Evolutionary conservation across 2,113 vertebrate genomes (phyloP).

Genomic region (Channa maculata): DNA sequence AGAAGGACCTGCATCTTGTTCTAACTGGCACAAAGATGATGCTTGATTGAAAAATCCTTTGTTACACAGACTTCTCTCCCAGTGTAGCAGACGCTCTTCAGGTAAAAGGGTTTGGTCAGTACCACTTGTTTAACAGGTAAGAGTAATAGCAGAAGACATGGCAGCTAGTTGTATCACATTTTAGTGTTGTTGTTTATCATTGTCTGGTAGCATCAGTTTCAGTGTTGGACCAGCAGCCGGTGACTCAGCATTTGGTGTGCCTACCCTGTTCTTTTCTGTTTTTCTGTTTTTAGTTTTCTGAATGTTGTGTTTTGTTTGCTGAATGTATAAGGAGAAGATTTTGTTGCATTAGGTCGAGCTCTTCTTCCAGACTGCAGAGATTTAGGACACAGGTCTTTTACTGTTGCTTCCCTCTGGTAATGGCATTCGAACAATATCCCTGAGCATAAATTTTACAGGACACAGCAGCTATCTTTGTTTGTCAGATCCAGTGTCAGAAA

Average conservation of each 20-base stretch:
- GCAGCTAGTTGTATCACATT: conserved; percentile 48
- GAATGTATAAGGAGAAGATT: conserved; percentile 15
- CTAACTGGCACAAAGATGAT: conserved; percentile 20
- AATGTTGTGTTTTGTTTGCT: conserved; percentile 18
- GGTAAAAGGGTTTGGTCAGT: conserved; percentile 35
- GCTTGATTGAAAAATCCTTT: neutral
- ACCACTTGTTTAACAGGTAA: conserved; percentile 34
- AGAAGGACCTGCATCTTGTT: conserved; percentile 16
- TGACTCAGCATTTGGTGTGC: conserved; percentile 35
- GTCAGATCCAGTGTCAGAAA: conserved; percentile 48
- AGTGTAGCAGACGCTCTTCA: too few relatives aligned
- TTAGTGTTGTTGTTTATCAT: conserved; percentile 36
- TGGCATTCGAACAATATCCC: conserved; percentile 48
- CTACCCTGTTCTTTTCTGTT: neutral
- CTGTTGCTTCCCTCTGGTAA: conserved; percentile 27
- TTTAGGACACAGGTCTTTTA: conserved; percentile 35
- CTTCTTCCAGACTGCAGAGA: conserved; percentile 22
- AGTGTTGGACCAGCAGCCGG: conserved; percentile 5
- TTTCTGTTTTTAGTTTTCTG: neutral
- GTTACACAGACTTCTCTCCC: too few relatives aligned
- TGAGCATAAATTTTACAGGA: conserved; percentile 36
- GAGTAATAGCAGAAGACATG: conserved; percentile 35
- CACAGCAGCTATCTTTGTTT: conserved; percentile 45
- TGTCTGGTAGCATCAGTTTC: conserved; percentile 39
- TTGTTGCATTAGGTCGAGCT: conserved; percentile 30